Base-by-base conservation (phyloP, 2,888 invertebrate genomes). In the Listrodromus nycthemerus region DNA sequence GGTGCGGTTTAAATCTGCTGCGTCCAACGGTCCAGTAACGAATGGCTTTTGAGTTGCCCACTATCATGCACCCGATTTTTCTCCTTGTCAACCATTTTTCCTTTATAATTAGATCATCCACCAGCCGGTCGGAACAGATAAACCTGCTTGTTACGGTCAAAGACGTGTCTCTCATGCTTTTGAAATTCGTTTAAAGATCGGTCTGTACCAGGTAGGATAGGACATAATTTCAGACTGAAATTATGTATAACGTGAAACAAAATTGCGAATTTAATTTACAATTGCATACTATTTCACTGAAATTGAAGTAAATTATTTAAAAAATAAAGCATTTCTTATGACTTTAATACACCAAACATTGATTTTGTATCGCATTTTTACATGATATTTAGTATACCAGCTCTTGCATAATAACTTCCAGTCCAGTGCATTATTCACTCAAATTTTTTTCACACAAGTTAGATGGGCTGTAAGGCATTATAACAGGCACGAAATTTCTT, bases 71-170 rank as follows among this genome's bases (percentile, higher is more conserved):
- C 10, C 58, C 30, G 10, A 33, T 21, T 41, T 48, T n/a, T 63
- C 21, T 58, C 52, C 67, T 74, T 24, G 69, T 74, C 79, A 82
- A 74, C 78, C 78, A 70, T 50, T 74, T 78, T 66, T 74, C 48
- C 66, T 55, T 21, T 24, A 24, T 24, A 10, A 55, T 55, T 55
- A 55, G 55, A 55, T 24, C 21, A 24, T 4, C 13, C 4, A 13
- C 5, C 13, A 55, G 21, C 13, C 6, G 13, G 13, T 24, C 13
- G 24, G 24, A 55, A 55, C 21, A 10, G 21, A 24, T 45, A 45
- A 45, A 4, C 16, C 41, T 3, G 41, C 41, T 63, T 13, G 75
- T 24, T 21, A 13, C 10, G n/a, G 13, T 16, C 24, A 55, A 41
- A 45, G 55, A 76, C 76, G 37, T 10, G 58, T 13, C 4, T 30